Evolutionary conservation across 2,888 invertebrate genomes (phyloP).

Genomic region (Seira ritae): DNA sequence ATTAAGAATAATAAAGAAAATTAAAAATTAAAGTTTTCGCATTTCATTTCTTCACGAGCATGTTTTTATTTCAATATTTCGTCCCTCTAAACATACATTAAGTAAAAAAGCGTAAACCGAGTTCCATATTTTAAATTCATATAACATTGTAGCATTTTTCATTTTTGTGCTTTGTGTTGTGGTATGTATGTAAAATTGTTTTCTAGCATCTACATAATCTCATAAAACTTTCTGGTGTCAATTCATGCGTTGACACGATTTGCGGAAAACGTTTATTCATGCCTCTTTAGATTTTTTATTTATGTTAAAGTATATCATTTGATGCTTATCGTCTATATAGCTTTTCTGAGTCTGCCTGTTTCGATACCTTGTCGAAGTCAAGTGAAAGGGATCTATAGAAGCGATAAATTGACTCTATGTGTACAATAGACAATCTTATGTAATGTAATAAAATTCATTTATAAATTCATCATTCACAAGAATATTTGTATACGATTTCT

Average conservation of each 20-base stretch:
- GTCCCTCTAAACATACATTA: constrained; percentile 54
- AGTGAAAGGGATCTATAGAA: too few species aligned
- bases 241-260: too few species aligned
- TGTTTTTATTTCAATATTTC: constrained; percentile 55
- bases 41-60: neutral
- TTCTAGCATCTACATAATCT: neutral
- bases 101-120: constrained; percentile 61
- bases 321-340: too few species aligned
- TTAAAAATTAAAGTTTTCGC: neutral
- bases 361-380: too few species aligned
- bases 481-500: too few species aligned
- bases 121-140: constrained; percentile 38
- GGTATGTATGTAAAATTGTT: constrained; percentile 42
- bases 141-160: constrained; percentile 44
- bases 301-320: too few species aligned
- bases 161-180: too few species aligned
- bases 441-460: too few species aligned
- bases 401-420: too few species aligned
- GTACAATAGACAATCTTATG: too few species aligned
- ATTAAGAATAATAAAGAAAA: neutral
- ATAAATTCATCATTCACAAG: neutral
- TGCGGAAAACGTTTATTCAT: neutral
- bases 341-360: neutral
- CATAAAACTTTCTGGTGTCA: neutral
- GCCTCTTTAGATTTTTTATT: neutral